These are phyloP conservation scores for Gonioctena quinquepunctata DNA, from an alignment of 1,140 invertebrate genomes.

Conservation along the genomic window DNA sequence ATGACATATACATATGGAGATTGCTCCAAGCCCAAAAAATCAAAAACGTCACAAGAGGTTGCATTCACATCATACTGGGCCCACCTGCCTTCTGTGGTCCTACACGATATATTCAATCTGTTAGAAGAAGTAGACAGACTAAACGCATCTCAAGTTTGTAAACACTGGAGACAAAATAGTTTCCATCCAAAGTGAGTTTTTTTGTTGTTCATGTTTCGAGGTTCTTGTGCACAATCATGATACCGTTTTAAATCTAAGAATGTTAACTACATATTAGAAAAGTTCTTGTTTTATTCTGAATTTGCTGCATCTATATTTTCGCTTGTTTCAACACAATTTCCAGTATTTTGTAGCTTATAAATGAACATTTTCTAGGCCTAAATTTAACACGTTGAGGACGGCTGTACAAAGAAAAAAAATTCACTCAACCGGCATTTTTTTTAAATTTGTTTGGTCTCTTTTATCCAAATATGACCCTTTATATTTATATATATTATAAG, in stretches of 20 bases:
- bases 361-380: neutral
- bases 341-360: neutral
- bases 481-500: no score
- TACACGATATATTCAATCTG: conserved; percentile 49
- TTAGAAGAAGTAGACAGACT: conserved; percentile 44
- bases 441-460: no score
- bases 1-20: conserved; percentile 34
- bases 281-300: neutral
- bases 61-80: conserved; percentile 38
- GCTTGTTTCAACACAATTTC: neutral
- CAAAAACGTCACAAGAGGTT: conserved; percentile 28
- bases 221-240: neutral
- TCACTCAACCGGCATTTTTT: no score
- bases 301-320: neutral
- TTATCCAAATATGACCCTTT: no score
- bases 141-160: conserved; percentile 51
- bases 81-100: conserved; percentile 46
- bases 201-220: conserved; percentile 1
- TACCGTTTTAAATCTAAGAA: no score
- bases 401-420: no score
- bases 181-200: conserved; percentile 51
- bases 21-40: conserved; percentile 40
- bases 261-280: neutral
- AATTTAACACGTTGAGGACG: neutral
- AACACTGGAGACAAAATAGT: conserved; percentile 48